Base-by-base conservation (phyloP, 2,113 vertebrate species). In the Tylochromis polylepis region DNA sequence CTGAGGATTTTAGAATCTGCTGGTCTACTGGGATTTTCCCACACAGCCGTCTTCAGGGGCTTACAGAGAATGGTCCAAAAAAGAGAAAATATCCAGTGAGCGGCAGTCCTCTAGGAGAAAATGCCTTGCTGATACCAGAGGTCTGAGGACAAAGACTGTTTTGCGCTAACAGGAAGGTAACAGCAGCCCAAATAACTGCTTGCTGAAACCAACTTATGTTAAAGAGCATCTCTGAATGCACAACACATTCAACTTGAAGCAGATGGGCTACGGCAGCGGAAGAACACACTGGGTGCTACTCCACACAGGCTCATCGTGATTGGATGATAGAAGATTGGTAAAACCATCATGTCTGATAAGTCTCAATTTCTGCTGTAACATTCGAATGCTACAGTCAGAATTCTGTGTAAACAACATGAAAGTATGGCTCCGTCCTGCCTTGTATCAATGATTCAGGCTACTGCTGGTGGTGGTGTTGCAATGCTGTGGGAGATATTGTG, bases 251-350 rank as follows among this genome's bases (percentile, higher is more conserved):
- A 43, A 6, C 38, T 43, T 24, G n/a, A 70, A 24, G 15, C n/a
- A 43, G 36, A 43, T 24, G 36, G 36, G 12, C 4, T 24, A 2
- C 1, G 8, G 36, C n/a, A 43, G 36, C 65, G 16, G 41, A 75
- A 18, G 67, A 49, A 15, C 67, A 49, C 41, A 3, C 41, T 18
- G 11, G 27, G 9, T 49, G 38, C 41, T 18, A 18, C 41, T 49
- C 0, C 16, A 75, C 11, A 0, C 16, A 2, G 43, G 10, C 43
- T 75, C 43, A 1, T 51, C 4, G 12, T 1, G 2, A 49, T 27
- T 49, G 4, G 24, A 31, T 0, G 1, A 31, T 10, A 51, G 43
- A 12, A 51, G 18, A 75, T 12, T 75, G 7, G 15, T 49, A 49
- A 29, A 75, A 75, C 24, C 16, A 46, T 43, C 5, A 27, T 4